phyloP scores from a whole-genome alignment of 2,888 invertebrate genomes.

The Serrognathus titanus region DNA sequence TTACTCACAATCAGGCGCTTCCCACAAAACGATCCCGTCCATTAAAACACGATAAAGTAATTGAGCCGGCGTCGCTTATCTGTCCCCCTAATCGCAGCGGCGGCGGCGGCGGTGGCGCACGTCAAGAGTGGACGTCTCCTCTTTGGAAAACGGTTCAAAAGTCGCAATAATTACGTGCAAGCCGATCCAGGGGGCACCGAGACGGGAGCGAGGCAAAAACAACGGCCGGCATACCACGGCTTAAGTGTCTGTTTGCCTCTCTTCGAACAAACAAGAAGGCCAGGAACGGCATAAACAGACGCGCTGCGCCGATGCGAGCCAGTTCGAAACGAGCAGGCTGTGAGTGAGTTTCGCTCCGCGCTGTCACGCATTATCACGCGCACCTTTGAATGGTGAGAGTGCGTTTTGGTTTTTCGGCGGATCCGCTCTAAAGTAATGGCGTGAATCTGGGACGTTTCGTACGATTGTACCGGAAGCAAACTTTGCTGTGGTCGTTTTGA shows the following conservation, averaged over 20 bases:
- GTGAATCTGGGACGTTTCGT: no score
- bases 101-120: not conserved
- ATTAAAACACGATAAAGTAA: not conserved
- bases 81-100: not conserved
- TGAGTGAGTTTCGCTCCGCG: no score
- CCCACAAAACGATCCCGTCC: not conserved
- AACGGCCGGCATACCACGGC: not conserved
- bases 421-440: no score
- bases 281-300: not conserved
- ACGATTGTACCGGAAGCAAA: no score
- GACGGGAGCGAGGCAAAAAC: not conserved
- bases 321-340: not conserved
- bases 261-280: not conserved
- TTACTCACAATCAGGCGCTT: not conserved
- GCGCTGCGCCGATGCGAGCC: not conserved
- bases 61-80: conserved; percentile 1
- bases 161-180: not conserved
- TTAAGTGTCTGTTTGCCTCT: not conserved
- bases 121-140: no score
- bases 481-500: no score
- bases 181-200: not conserved
- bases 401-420: no score
- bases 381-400: no score
- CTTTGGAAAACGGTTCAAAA: not conserved
- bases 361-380: no score